Conservation (phyloP, 2,113 vertebrate genomes). For the Agapornis roseicollis region DNA sequence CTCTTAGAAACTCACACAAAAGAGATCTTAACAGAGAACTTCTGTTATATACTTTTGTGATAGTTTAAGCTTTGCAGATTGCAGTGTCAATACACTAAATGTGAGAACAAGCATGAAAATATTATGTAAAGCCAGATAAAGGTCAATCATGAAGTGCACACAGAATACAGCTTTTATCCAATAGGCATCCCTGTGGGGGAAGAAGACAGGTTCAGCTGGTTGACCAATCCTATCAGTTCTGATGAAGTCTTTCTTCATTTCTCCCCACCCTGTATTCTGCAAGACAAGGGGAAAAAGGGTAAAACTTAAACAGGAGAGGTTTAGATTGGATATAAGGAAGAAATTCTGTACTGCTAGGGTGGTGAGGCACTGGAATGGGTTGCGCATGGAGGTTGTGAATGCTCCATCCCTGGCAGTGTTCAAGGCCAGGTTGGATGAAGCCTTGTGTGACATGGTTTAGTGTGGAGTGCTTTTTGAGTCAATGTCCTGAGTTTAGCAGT, state of each 20-base stretch:
- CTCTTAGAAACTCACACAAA: neutral
- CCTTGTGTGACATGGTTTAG: too few relatives aligned
- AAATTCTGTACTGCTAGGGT: too few relatives aligned
- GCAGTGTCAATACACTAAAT: neutral
- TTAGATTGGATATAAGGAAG: too few relatives aligned
- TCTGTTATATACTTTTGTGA: neutral
- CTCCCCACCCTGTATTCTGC: neutral
- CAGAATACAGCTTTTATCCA: neutral
- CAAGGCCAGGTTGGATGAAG: too few relatives aligned
- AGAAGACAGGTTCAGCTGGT: neutral
- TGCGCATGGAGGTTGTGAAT: too few relatives aligned
- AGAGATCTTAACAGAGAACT: neutral
- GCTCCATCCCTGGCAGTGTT: too few relatives aligned
- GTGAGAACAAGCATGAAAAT: neutral
- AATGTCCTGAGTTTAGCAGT: too few relatives aligned
- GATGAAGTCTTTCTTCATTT: neutral
- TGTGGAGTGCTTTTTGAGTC: too few relatives aligned
- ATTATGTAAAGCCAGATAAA: neutral
- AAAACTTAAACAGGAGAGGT: too few relatives aligned
- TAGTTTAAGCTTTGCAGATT: neutral
- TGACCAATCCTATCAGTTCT: neutral
- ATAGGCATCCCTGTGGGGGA: neutral
- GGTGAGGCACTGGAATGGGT: too few relatives aligned
- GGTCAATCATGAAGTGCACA: neutral
- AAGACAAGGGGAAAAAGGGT: too few relatives aligned